These are phyloP conservation scores for Cottus gobio DNA, from an alignment of 2,113 vertebrate genomes.

Conservation along the genomic window DNA sequence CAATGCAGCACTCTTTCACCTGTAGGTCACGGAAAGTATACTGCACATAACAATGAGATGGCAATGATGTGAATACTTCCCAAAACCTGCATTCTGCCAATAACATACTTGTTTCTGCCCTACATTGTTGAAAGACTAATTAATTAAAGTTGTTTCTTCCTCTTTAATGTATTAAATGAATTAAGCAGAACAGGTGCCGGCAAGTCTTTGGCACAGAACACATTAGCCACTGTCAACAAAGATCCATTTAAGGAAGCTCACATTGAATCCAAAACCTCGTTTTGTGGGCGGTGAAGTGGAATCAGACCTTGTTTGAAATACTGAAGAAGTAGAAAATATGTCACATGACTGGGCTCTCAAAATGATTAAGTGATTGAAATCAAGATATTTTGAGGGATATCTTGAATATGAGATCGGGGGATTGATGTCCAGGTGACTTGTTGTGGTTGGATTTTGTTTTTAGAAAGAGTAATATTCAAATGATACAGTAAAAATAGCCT, in stretches of 20 bases:
- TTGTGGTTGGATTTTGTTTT: not conserved
- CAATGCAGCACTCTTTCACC: constrained; percentile 5
- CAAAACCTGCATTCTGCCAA: not conserved
- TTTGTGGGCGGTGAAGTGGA: constrained; percentile 20
- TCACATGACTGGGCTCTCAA: constrained; percentile 3
- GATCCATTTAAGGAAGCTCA: not conserved
- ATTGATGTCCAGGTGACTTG: constrained; percentile 12
- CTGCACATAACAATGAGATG: not conserved
- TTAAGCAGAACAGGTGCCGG: constrained; percentile 47
- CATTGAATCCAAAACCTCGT: constrained; percentile 44
- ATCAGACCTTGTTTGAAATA: constrained; percentile 34
- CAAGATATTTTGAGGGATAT: constrained; percentile 23
- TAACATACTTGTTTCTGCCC: constrained; percentile 15
- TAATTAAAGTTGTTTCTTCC: constrained; percentile 17
- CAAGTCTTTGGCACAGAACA: constrained; percentile 34
- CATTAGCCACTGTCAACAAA: constrained; percentile 50
- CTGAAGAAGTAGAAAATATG: constrained; percentile 1
- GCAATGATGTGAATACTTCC: not conserved
- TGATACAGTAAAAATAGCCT: not conserved
- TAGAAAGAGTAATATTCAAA: not conserved
- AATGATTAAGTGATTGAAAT: constrained; percentile 44
- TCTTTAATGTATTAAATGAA: constrained; percentile 47
- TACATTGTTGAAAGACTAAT: constrained; percentile 32
- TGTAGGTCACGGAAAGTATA: constrained; percentile 7
- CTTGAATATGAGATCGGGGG: constrained; percentile 10